Conservation (phyloP, 2,113 vertebrate species). For the Narcine bancroftii region DNA sequence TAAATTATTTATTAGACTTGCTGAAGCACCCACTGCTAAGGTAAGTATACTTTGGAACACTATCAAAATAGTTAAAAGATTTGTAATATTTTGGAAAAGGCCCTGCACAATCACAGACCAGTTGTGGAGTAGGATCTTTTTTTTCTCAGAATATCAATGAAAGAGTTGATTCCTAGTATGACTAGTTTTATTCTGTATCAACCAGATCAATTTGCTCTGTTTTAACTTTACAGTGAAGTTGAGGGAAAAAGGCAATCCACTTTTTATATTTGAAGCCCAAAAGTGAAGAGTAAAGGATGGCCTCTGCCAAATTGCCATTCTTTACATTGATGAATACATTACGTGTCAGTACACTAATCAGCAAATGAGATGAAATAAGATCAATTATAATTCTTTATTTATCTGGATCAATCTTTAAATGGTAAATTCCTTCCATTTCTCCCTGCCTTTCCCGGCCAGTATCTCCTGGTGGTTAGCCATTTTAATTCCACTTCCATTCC, state of each 20-base stretch:
- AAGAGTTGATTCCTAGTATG: neutral
- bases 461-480: too few relatives aligned
- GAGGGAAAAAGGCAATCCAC: neutral
- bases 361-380: too few relatives aligned
- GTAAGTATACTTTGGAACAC: conserved; percentile 49
- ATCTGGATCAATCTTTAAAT: too few relatives aligned
- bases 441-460: neutral
- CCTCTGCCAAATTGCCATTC: neutral
- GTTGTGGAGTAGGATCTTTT: too few relatives aligned
- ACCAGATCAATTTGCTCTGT: neutral
- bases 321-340: neutral
- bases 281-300: neutral
- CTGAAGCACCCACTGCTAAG: conserved; percentile 82
- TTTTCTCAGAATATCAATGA: neutral
- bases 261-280: neutral
- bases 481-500: too few relatives aligned
- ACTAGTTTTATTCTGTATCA: neutral
- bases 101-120: neutral
- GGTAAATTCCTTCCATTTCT: neutral
- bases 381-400: too few relatives aligned
- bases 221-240: neutral
- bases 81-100: neutral
- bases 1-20: conserved; percentile 82
- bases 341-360: neutral
- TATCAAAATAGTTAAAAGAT: neutral